Evolutionary conservation across 2,113 vertebrate genomes (phyloP).

Genomic region (Rhinoderma darwinii): DNA sequence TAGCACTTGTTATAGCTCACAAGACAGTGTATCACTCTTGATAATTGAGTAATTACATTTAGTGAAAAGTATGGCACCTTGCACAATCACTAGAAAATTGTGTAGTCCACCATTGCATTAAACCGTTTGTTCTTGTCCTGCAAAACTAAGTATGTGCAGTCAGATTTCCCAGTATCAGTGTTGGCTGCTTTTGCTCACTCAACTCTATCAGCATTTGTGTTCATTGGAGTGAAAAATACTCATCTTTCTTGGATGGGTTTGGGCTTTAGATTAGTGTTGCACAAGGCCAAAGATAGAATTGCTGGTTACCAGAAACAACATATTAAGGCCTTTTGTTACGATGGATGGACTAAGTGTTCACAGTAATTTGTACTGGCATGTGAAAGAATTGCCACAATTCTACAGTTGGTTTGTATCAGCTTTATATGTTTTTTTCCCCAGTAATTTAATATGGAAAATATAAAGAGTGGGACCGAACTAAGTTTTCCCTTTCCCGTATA

Average conservation of each 20-base stretch:
- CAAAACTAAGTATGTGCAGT: background rate
- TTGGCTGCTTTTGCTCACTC: background rate
- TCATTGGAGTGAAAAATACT: conserved; percentile 10
- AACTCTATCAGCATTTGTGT: conserved; percentile 18
- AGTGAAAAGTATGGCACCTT: background rate
- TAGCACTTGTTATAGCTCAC: background rate
- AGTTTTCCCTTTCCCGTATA: too few species aligned
- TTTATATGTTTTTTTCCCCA: too few species aligned
- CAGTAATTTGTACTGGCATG: background rate
- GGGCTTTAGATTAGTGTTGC: background rate
- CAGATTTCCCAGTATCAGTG: background rate
- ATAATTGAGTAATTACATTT: background rate
- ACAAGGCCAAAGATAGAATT: background rate
- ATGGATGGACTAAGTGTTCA: background rate
- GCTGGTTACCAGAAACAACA: background rate
- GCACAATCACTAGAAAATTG: background rate
- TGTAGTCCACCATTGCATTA: background rate
- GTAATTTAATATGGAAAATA: too few species aligned
- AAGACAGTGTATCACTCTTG: background rate
- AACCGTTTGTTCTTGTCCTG: background rate
- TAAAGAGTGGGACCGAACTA: too few species aligned
- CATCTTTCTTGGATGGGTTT: background rate
- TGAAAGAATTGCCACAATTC: background rate
- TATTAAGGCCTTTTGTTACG: background rate
- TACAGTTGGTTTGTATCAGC: background rate